Base-by-base conservation (phyloP, 2,113 vertebrate species). In the Hystrix cristata region DNA sequence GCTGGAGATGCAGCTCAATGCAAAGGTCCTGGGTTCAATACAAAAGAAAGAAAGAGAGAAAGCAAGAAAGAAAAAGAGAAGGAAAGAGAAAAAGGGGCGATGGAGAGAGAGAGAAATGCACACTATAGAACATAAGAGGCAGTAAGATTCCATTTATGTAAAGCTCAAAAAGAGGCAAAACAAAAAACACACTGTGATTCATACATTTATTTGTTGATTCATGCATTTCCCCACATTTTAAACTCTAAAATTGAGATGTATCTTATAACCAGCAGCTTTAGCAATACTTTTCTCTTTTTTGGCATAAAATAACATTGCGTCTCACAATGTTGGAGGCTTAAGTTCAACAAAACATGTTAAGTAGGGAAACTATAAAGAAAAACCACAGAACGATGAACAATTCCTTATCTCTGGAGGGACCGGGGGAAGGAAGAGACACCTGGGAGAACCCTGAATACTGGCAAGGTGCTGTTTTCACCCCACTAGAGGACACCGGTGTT, bases 371-470 rank as follows among this genome's bases (percentile, higher is more conserved):
- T 10, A 46, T 53, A 34, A 55, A 76, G 69, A 64, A 94, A 88
- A 89, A 21, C 83, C 62, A 31, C 11, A 72, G 46, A 79, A 85
- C 4, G 48, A 27, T 5, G 12, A 16, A 29, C 38, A 38, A 38
- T 38, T 38, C 38, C 38, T 38, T 38, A 38, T 38, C 38, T 38
- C 38, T 38, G 38, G 38, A 38, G 38, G 38, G 38, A 2, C 38
- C 38, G 38, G 38, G 38, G 13, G n/a, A 48, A 0, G 5, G 55
- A 71, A 43, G 14, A 8, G 34, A 16, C 8, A 9, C 4, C 23
- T 25, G 51, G 38, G 4, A 76, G 48, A 34, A n/a, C 84, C 65
- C 46, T 53, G 3, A 79, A 71, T n/a, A 1, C 55, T 2, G 14
- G 31, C 71, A 25, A 51, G 15, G 34, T 16, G 27, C 31, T 48